phyloP scores from a whole-genome alignment of 2,113 vertebrate species.

The Nettapus auritus region DNA sequence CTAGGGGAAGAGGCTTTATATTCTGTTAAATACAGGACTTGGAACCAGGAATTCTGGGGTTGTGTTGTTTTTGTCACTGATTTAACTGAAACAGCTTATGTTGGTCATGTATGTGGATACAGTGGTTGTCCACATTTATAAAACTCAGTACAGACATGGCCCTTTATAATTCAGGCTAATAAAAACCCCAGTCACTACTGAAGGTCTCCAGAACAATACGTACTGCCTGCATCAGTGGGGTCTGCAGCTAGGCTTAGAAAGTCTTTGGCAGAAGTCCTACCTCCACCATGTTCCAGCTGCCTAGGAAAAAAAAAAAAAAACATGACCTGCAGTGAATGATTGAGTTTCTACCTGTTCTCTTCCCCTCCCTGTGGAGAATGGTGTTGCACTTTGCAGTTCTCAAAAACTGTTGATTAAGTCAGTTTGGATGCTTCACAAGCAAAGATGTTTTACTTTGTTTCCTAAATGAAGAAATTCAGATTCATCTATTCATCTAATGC shows the following conservation, averaged over 20 bases:
- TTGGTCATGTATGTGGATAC: not conserved
- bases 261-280: not conserved
- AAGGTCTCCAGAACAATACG: accelerated
- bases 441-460: not conserved
- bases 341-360: not conserved
- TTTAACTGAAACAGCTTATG: not conserved
- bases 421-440: not conserved
- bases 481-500: not conserved
- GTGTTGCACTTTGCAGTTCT: not conserved
- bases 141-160: not conserved
- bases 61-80: not conserved
- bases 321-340: not conserved
- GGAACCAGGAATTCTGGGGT: not conserved
- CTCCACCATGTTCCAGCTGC: not conserved
- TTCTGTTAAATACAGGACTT: not conserved
- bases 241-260: not conserved
- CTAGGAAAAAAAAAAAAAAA: not conserved
- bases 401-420: accelerated
- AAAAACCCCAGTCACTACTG: not conserved
- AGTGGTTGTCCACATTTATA: not conserved
- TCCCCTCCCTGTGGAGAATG: not conserved
- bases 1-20: not conserved
- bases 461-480: not conserved
- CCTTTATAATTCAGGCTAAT: not conserved
- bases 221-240: accelerated